Conservation (phyloP, 2,888 invertebrate species). For the Branchellion lobata region DNA sequence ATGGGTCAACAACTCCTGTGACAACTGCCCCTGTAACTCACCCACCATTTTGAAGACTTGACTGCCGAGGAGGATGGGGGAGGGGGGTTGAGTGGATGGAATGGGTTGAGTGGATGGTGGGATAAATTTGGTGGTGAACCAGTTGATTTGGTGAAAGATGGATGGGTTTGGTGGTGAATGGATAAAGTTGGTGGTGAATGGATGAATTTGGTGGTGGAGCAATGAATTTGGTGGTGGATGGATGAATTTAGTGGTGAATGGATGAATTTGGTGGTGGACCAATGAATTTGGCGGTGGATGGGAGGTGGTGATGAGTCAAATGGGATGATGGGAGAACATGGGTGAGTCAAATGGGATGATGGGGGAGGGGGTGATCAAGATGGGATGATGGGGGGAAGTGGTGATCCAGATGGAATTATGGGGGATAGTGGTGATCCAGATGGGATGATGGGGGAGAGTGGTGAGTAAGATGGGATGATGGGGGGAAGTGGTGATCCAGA, state of each 20-base stretch:
- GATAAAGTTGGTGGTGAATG: neutral
- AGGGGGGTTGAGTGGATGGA: neutral
- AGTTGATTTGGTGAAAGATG: neutral
- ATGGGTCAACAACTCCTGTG: neutral
- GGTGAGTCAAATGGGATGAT: too few species aligned
- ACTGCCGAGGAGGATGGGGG: neutral
- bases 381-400: too few species aligned
- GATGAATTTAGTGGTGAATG: too few species aligned
- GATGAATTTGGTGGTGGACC: too few species aligned
- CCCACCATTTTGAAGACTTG: neutral
- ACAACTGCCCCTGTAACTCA: neutral
- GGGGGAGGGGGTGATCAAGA: too few species aligned
- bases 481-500: neutral
- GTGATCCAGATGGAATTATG: neutral
- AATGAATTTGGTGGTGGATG: too few species aligned
- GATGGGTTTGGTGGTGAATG: neutral
- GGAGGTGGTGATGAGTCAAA: too few species aligned
- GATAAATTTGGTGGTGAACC: neutral
- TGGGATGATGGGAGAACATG: too few species aligned
- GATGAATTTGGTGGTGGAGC: neutral
- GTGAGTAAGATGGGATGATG: neutral
- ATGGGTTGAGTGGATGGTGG: neutral
- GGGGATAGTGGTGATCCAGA: neutral
- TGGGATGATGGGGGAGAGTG: conserved; percentile 17
- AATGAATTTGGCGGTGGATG: too few species aligned